phyloP scores from a whole-genome alignment of 2,797 vertebrate genomes.

The Artibeus lituratus region DNA sequence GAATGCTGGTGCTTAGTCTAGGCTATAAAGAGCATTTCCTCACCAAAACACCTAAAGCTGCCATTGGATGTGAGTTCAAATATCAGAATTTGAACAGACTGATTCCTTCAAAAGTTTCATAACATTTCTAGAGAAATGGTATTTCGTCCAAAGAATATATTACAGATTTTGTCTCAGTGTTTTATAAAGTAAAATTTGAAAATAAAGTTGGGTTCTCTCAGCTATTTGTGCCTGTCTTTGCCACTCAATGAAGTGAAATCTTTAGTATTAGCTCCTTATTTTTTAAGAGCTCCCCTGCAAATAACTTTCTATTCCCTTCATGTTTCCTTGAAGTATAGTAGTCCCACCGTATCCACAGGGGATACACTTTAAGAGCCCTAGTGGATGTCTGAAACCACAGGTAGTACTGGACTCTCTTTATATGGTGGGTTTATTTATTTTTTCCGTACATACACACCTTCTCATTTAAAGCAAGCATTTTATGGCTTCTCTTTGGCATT shows the following conservation, averaged over 20 bases:
- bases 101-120: background rate
- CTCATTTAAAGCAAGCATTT: background rate
- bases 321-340: background rate
- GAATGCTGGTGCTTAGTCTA: background rate
- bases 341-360: background rate
- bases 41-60: background rate
- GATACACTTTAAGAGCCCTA: background rate
- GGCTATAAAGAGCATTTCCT: background rate
- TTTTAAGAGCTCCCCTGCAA: background rate
- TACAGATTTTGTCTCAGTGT: background rate
- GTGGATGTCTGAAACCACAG: background rate
- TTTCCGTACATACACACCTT: background rate
- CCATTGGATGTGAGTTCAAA: background rate
- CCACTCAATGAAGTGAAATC: background rate
- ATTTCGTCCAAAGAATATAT: background rate
- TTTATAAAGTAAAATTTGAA: background rate
- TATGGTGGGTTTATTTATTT: no score
- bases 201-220: background rate
- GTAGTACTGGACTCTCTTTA: background rate
- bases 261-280: background rate
- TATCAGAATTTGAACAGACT: background rate
- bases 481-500: background rate
- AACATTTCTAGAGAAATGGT: background rate
- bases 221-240: background rate
- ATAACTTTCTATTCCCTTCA: background rate